These are phyloP conservation scores for Vulpes vulpes DNA, from an alignment of 2,113 vertebrate species.

Conservation along the genomic window DNA sequence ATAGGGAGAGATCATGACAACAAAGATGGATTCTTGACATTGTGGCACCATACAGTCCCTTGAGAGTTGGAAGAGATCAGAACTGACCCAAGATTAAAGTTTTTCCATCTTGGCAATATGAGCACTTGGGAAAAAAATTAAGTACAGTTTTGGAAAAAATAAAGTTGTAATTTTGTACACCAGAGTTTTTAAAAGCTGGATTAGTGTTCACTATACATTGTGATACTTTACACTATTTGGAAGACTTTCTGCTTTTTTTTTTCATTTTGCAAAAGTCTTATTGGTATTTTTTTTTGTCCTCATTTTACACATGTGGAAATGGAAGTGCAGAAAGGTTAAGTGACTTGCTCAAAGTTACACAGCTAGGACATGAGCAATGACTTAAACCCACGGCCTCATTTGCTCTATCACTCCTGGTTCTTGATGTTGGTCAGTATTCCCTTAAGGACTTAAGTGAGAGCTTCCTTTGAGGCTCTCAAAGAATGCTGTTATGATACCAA, in stretches of 20 bases:
- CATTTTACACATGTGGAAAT: conserved; percentile 32
- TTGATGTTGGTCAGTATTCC: neutral
- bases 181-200: neutral
- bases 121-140: conserved; percentile 11
- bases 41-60: neutral
- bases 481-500: neutral
- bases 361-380: neutral
- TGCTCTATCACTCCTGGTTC: neutral
- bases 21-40: neutral
- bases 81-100: neutral
- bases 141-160: conserved; percentile 6
- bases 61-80: neutral
- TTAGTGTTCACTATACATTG: neutral
- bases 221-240: neutral
- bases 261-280: neutral
- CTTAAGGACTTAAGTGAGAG: neutral
- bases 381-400: neutral
- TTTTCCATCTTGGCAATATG: neutral
- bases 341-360: neutral
- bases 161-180: neutral
- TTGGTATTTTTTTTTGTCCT: neutral
- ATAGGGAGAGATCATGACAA: neutral
- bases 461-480: neutral
- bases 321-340: neutral
- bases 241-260: neutral